phyloP scores from a whole-genome alignment of 2,797 vertebrate genomes.

The Crenuchus spilurus region DNA sequence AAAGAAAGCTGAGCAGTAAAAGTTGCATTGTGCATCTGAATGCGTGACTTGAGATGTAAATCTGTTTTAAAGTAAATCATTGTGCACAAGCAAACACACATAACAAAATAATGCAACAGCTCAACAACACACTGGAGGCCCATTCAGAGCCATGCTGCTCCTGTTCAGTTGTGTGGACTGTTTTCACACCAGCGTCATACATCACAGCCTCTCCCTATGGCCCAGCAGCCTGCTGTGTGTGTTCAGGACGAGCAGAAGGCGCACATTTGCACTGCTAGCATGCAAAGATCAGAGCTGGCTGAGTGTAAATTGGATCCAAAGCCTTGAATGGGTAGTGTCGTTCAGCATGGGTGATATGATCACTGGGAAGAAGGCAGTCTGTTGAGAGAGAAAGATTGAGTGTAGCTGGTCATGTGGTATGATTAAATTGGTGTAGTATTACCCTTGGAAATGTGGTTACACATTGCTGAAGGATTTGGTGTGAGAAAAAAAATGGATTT shows the following conservation, averaged over 20 bases:
- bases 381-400: background rate
- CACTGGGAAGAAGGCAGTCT: background rate
- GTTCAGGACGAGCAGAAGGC: slow-evolving; percentile 13
- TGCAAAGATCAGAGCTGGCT: slow-evolving; percentile 31
- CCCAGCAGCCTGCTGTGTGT: background rate
- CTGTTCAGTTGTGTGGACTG: background rate
- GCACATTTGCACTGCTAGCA: slow-evolving; percentile 23
- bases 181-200: slow-evolving; percentile 22
- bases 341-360: slow-evolving; percentile 20
- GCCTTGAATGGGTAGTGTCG: slow-evolving; percentile 30
- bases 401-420: background rate
- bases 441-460: background rate
- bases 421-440: background rate
- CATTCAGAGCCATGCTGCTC: background rate
- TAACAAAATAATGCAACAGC: slow-evolving; percentile 15
- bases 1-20: background rate
- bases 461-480: too few species aligned
- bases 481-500: too few species aligned
- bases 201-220: slow-evolving; percentile 16
- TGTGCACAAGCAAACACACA: background rate
- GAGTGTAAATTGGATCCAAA: slow-evolving; percentile 51
- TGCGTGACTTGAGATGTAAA: slow-evolving; percentile 1
- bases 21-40: slow-evolving; percentile 19
- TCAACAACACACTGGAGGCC: slow-evolving; percentile 7
- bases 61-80: background rate